Conservation (phyloP, 2,888 invertebrate genomes). For the Agrilus cyanescens region DNA sequence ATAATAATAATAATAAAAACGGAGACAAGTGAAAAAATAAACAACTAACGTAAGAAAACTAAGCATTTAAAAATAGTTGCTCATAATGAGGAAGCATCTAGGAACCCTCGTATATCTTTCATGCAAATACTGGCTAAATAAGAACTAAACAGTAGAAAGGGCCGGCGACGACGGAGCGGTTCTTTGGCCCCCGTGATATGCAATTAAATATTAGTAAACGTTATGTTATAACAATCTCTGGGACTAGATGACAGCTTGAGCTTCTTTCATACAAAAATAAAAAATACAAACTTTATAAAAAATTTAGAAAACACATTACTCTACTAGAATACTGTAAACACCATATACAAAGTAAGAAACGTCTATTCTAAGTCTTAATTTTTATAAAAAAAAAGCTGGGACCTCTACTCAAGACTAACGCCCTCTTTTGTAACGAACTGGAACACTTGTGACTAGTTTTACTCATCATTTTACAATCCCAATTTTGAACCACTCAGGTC, state of each 20-base stretch:
- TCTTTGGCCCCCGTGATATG: constrained; percentile 33
- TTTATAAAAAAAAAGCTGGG: constrained; percentile 33
- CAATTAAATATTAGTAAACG: constrained; percentile 25
- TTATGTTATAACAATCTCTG: constrained; percentile 22
- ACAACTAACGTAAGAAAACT: constrained; percentile 32
- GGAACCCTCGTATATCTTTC: constrained; percentile 24
- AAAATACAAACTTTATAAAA: constrained; percentile 37
- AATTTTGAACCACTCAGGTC: no score
- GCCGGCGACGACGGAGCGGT: constrained; percentile 13
- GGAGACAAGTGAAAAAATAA: no score
- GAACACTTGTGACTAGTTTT: no score
- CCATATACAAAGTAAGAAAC: constrained; percentile 34
- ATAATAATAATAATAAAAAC: constrained; percentile 33
- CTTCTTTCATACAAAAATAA: constrained; percentile 38
- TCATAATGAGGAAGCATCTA: constrained; percentile 31
- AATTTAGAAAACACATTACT: constrained; percentile 35
- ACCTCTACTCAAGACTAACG: constrained; percentile 13
- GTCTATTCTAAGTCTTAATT: constrained; percentile 29
- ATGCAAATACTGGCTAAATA: constrained; percentile 26
- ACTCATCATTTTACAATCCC: no score
- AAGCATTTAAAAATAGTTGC: constrained; percentile 24
- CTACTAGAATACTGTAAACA: constrained; percentile 39
- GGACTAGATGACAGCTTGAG: constrained; percentile 39
- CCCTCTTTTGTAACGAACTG: no score
- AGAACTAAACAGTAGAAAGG: constrained; percentile 10